Evolutionary conservation across 92 coral and sea anemone species (phyloP), one percentile per base, ranked within the genome.

Genomic region (Muricea muricata): DNA sequence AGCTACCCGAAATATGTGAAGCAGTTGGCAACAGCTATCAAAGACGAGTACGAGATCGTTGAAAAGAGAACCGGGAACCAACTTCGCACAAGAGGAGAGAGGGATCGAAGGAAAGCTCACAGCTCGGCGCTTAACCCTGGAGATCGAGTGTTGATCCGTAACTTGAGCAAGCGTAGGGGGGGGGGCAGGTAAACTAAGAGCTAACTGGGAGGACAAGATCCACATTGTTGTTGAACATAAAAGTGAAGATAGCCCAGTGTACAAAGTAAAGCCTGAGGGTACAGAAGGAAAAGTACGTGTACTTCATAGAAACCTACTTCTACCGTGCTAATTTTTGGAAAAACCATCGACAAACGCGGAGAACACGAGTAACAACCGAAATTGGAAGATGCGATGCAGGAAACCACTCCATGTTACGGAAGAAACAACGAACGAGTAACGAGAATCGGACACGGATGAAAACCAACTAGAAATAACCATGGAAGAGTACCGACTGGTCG

Each of bases 21-120:
- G 73, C 70, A 65, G 40, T 85, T 84, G 84, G 65, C 72, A 78
- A 50, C 89, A 63, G 69, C 84, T n/a, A 85, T 77, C 84, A 85
- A 66, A 47, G 79, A 73, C 12, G 79, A 32, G 79, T 40, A 75
- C 81, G 65, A 50, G 48, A 75, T 75, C 58, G 79, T 75, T 75
- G n/a, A 7, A 50, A 75, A 75, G 65, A 47, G 26, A 75, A 75
- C 81, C 40, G 65, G 81, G 56, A 23, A 37, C 47, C 65, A 75
- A 28, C 81, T 75, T n/a, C n/a, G n/a, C n/a, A n/a, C n/a, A n/a
- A n/a, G n/a, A n/a, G n/a, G n/a, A n/a, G n/a, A n/a, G n/a, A n/a
- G n/a, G n/a, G n/a, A n/a, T n/a, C n/a, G n/a, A n/a, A n/a, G n/a
- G n/a, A n/a, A n/a, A n/a, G n/a, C 81, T 41, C 24, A n/a, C 81